Evolutionary conservation across 2,888 invertebrate species (phyloP).

Genomic region (Cheilosia variabilis): DNA sequence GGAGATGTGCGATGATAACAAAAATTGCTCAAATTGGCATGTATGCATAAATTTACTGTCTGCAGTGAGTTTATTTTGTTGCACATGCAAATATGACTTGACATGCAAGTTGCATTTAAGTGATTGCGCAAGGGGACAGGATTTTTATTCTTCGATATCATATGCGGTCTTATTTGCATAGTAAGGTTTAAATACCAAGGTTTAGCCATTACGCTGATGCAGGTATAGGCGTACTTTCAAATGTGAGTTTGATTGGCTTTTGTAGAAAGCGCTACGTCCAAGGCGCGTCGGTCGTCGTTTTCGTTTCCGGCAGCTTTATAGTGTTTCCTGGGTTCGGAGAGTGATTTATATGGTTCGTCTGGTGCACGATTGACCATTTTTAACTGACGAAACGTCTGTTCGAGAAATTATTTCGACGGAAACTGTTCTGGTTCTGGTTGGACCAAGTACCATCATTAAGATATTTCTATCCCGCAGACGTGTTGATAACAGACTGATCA

Average conservation of each 20-base stretch:
- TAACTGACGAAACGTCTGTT: too few relatives aligned
- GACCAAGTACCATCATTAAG: too few relatives aligned
- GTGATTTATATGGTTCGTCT: too few relatives aligned
- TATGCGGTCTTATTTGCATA: conserved; percentile 17
- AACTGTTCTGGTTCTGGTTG: too few relatives aligned
- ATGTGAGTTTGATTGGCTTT: not conserved
- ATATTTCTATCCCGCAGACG: too few relatives aligned
- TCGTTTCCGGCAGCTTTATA: too few relatives aligned
- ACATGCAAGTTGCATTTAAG: conserved; percentile 44
- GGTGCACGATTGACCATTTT: too few relatives aligned
- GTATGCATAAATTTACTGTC: conserved; percentile 70
- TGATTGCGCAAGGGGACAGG: conserved; percentile 58
- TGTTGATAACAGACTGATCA: too few relatives aligned
- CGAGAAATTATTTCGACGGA: too few relatives aligned
- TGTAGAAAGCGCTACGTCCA: not conserved
- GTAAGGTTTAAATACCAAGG: conserved; percentile 14
- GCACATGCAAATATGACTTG: conserved; percentile 56
- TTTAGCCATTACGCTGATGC: not conserved
- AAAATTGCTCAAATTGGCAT: conserved; percentile 52
- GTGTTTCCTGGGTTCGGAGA: too few relatives aligned
- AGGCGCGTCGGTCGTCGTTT: too few relatives aligned
- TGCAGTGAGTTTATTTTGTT: conserved; percentile 7
- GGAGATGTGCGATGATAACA: conserved; percentile 54
- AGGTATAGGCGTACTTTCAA: not conserved
- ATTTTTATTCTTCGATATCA: conserved; percentile 16